These are phyloP conservation scores for Origma solitaria DNA, from an alignment of 2,113 vertebrate genomes.

Conservation along the genomic window DNA sequence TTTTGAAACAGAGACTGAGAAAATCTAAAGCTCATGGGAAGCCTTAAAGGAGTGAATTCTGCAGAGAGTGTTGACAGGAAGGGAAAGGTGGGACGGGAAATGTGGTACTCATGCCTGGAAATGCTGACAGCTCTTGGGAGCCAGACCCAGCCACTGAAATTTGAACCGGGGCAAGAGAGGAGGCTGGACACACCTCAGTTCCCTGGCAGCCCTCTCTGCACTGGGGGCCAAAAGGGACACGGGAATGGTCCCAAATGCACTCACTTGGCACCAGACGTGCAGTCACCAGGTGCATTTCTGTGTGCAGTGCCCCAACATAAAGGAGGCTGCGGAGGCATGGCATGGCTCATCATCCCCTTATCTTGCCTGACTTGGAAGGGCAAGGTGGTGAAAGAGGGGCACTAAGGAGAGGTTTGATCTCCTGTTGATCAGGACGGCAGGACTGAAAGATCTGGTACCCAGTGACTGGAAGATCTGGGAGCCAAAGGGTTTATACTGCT, in stretches of 20 bases:
- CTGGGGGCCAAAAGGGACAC: neutral
- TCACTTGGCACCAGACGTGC: neutral
- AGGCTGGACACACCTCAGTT: neutral
- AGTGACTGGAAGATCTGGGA: neutral
- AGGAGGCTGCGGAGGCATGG: fast-evolving
- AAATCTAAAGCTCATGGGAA: neutral
- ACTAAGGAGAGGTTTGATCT: neutral
- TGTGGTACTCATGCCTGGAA: neutral
- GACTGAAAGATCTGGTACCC: neutral
- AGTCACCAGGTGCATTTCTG: fast-evolving
- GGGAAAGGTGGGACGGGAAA: neutral
- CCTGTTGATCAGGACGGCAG: neutral
- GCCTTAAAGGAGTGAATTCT: neutral
- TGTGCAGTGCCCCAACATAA: fast-evolving
- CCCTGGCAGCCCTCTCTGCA: neutral
- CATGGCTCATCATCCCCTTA: neutral
- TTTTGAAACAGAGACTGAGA: neutral
- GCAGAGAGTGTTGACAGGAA: neutral
- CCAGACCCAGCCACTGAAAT: neutral
- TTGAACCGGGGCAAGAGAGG: neutral
- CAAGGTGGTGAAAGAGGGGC: neutral
- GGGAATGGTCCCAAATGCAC: neutral
- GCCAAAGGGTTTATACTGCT: neutral
- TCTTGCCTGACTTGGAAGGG: neutral
- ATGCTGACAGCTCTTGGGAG: neutral